A percentile compares a stretch with the other conserved stretches of the same genome.
Conservation (phyloP, 2,113 vertebrate species). For the Lasiurus cinereus region DNA sequence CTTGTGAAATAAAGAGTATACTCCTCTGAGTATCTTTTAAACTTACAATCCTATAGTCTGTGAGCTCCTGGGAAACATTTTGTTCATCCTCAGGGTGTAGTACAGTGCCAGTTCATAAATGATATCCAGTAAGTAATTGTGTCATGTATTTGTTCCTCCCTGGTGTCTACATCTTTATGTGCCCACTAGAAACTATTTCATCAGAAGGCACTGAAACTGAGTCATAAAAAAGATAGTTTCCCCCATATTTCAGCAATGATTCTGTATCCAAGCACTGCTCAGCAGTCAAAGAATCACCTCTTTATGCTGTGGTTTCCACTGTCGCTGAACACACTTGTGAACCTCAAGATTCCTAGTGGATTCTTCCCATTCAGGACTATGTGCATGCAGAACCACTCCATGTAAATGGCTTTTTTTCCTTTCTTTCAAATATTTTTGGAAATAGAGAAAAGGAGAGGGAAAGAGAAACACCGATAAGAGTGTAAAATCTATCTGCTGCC, state of each 20-base stretch:
- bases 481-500: too few relatives aligned
- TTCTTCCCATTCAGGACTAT: not conserved
- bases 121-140: not conserved
- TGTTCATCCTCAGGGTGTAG: not conserved
- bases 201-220: not conserved
- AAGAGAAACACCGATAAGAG: too few relatives aligned
- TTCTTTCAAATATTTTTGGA: too few relatives aligned
- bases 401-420: not conserved
- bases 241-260: not conserved
- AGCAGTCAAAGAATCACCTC: not conserved
- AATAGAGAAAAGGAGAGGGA: too few relatives aligned
- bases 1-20: not conserved
- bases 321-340: not conserved
- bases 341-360: not conserved
- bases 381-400: not conserved
- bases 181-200: not conserved
- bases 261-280: fast-evolving
- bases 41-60: not conserved
- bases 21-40: not conserved
- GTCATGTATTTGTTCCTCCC: not conserved
- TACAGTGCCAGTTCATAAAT: not conserved
- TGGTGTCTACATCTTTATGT: not conserved
- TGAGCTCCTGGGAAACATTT: not conserved
- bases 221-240: not conserved
- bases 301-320: not conserved